These are phyloP conservation scores for Mimachlamys varia DNA, from an alignment of 2,888 invertebrate species.

Conservation along the genomic window DNA sequence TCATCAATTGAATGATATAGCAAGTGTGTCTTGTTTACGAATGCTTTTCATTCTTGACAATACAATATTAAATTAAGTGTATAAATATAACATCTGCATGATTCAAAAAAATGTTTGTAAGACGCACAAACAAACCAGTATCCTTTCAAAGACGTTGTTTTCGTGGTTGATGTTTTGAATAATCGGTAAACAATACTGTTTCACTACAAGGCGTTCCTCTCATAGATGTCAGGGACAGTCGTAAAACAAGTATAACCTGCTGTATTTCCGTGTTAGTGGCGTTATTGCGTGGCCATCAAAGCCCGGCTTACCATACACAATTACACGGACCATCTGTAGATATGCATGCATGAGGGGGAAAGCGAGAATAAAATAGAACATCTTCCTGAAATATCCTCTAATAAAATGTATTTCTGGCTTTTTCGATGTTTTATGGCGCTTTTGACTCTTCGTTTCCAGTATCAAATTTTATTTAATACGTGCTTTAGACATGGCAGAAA, in stretches of 20 bases:
- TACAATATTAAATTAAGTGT: no score
- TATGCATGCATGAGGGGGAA: background rate
- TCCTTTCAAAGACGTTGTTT: no score
- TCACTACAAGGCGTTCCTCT: no score
- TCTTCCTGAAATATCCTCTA: background rate
- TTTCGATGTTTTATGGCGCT: background rate
- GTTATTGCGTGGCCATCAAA: background rate
- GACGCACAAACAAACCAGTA: no score
- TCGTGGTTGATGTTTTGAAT: no score
- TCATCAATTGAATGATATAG: no score
- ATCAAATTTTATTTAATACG: background rate
- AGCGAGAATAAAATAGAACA: background rate
- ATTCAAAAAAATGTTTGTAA: no score
- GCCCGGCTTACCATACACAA: background rate
- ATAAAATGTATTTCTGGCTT: background rate
- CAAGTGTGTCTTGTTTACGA: no score
- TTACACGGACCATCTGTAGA: background rate
- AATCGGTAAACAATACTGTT: no score
- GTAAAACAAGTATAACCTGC: background rate
- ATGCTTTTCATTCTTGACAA: no score
- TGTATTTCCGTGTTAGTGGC: background rate
- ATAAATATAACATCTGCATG: no score
- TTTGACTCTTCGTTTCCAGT: background rate
- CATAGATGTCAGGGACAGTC: background rate
- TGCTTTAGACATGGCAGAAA: background rate